Base-by-base conservation (phyloP, 1,140 invertebrate species). In the Parapsyche elsis region DNA sequence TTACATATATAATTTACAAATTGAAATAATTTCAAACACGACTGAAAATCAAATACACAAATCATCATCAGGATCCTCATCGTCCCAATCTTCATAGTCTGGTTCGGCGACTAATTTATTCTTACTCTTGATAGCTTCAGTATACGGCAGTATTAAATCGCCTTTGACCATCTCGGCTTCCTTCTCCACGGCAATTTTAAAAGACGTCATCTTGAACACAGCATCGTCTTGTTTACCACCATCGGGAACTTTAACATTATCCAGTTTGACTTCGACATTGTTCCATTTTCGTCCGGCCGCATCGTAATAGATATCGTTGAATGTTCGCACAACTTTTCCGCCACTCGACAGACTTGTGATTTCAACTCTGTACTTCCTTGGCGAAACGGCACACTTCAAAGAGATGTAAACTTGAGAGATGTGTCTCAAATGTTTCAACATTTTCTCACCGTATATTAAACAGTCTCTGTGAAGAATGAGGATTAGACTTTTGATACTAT, bases 21-120 rank as follows among this genome's bases (percentile, higher is more conserved):
- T 24, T 7, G 12, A 21, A 71, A 44, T 67, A 30, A 21, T 19
- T 30, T 26, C 30, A 38, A 71, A 44, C 38, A 71, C 24, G 21
- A 10, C 12, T 67, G 16, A 59, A 57, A 16, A 81, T 87, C 86
- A 91, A 84, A 92, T 90, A 87, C 91, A 89, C 76, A 92, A 85
- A 84, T 92, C 91, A 85, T 92, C 91, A 89, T 92, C 91, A 12
- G 91, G 91, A 85, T 92, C 91, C 86, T 92, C 91, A 84, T 91
- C 91, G 85, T 92, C 91, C 90, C 90, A 92, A 83, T 91, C 91
- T 85, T 91, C 91, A 71, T 88, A 89, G 86, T 91, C 91, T 12
- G 90, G 89, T 78, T 90, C 86, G 85, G 91, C 91, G 81, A 88
- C 87, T 16, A 92, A 89, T 10, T 88, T 88, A 67, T 88, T 86